Evolutionary conservation across 2,888 invertebrate genomes (phyloP), one percentile per base, ranked within the genome.

Genomic region (Crepidodera aurea): DNA sequence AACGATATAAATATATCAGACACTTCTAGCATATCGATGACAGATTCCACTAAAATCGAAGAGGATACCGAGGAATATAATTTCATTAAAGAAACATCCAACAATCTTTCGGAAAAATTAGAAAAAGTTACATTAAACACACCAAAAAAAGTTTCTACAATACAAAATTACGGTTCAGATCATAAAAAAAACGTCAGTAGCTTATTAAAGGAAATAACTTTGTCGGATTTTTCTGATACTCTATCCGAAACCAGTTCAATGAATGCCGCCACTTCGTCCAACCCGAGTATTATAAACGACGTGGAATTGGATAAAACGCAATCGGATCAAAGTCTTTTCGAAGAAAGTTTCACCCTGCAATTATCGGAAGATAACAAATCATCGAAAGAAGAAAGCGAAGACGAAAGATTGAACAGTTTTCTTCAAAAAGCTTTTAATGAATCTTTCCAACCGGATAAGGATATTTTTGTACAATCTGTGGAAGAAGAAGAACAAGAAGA

Each of bases 321-420:
- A 27, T 65, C 73, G 19, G 69, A 74, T 59, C 67, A 71, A 51
- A 54, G 83, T 80, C 68, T 74, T 19, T 78, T 74, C 67, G 75
- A 74, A 12, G 75, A 71, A 16, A 77, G 75, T 62, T 73, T 75
- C 55, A 71, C 66, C 42, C 58, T 70, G 16, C 67, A 69, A 32
- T 42, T 70, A 22, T 69, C 68, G 51, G 61, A n/a, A n/a, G 66
- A 65, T 13, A 29, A 51, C 25, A 25, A 51, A 29, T 27, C 44
- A 12, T 18, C 40, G 1, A 42, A 51, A 5, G 55, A 58, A 34
- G 22, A 60, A 10, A 29, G 18, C 29, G 39, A 5, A 8, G 22
- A n/a, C 12, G 12, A 19, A n/a, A 16, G 50, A 22, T 25, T 27
- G 2, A 13, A 50, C 29, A 10, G 7, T 54, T 34, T 65, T 54